A percentile compares a stretch with the other conserved stretches of the same genome.
Conservation (phyloP, 2,888 invertebrate genomes). For the Spialia ferax region DNA sequence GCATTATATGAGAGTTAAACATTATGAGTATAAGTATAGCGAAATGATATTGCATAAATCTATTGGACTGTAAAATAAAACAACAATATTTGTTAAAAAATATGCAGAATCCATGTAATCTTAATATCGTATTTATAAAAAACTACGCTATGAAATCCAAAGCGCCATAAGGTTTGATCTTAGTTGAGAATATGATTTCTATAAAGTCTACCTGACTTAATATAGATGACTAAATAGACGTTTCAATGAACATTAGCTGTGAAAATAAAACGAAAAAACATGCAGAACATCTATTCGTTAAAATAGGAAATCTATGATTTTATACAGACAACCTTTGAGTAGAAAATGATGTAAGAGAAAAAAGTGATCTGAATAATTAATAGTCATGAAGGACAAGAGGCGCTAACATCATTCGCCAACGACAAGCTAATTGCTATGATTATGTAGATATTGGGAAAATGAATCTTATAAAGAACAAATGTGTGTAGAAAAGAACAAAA, state of each 20-base stretch:
- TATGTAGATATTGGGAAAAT: background rate
- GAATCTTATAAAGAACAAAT: background rate
- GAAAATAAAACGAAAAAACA: conserved; percentile 1
- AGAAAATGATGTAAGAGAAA: background rate
- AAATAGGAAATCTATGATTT: background rate
- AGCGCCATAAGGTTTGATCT: background rate
- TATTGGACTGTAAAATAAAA: conserved; percentile 12
- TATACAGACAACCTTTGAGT: background rate
- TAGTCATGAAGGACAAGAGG: background rate
- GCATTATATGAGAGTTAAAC: background rate
- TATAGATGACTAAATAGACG: background rate
- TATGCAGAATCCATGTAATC: too few relatives aligned
- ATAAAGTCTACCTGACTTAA: background rate
- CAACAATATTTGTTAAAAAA: too few relatives aligned
- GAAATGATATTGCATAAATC: conserved; percentile 20
- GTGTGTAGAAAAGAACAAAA: background rate
- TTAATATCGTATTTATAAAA: too few relatives aligned
- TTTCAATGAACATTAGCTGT: background rate
- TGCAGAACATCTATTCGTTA: background rate
- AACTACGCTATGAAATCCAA: background rate
- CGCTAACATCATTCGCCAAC: background rate
- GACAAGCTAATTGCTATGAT: background rate
- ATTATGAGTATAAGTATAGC: background rate
- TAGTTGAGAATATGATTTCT: background rate
- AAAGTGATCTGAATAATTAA: background rate